phyloP scores from a whole-genome alignment of 2,888 invertebrate species.

The Epinotia brunnichana region DNA sequence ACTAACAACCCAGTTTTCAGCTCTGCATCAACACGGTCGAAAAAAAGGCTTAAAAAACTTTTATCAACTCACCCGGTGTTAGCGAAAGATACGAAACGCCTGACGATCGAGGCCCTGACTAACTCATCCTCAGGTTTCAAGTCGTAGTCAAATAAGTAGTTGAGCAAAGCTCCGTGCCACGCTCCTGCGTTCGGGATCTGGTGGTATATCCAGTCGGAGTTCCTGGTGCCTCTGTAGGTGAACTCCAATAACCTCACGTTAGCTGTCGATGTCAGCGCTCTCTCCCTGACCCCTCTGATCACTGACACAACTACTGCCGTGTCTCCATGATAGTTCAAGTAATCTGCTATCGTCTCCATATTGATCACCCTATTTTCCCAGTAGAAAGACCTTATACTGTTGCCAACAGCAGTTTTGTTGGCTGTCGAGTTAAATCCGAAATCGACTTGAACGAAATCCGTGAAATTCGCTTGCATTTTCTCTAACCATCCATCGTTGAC shows the following conservation, averaged over 20 bases:
- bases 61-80: conserved; percentile 62
- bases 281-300: conserved; percentile 65
- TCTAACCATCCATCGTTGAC: conserved; percentile 59
- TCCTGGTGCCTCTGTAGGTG: conserved; percentile 63
- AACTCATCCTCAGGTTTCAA: conserved; percentile 54
- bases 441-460: conserved; percentile 69
- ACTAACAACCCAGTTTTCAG: conserved; percentile 10
- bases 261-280: conserved; percentile 60
- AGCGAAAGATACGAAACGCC: conserved; percentile 63
- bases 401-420: conserved; percentile 54
- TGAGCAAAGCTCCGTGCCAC: conserved; percentile 67
- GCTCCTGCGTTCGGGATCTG: conserved; percentile 67
- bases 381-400: conserved; percentile 63
- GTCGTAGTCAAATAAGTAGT: conserved; percentile 69
- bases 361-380: conserved; percentile 59
- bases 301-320: conserved; percentile 64
- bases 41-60: conserved; percentile 13
- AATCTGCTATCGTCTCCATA: conserved; percentile 68
- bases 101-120: conserved; percentile 56
- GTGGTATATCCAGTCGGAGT: conserved; percentile 64
- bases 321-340: conserved; percentile 72
- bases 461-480: conserved; percentile 68
- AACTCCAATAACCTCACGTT: conserved; percentile 68
- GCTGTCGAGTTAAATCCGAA: conserved; percentile 54
- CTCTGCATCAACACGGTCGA: not conserved